phyloP scores from a whole-genome alignment of 2,113 vertebrate species.

The Leptobrachium leishanense region DNA sequence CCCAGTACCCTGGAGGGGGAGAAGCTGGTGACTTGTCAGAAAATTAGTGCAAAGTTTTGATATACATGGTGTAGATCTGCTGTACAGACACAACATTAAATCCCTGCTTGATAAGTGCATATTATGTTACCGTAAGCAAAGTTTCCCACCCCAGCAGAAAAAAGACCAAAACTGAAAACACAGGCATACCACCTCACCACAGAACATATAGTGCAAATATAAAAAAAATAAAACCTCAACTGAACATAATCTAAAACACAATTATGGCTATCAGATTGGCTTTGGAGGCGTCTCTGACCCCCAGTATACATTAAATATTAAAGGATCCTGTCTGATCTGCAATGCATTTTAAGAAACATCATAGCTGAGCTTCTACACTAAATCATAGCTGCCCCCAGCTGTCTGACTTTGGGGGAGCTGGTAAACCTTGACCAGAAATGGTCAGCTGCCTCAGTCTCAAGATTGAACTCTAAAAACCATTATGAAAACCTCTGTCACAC shows the following conservation, averaged over 20 bases:
- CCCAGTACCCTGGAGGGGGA: not conserved
- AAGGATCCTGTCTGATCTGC: too few relatives aligned
- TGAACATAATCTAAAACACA: not conserved
- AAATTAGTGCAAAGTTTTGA: slow-evolving; percentile 32
- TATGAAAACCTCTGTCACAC: too few relatives aligned
- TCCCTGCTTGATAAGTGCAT: too few relatives aligned
- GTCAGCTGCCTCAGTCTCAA: too few relatives aligned
- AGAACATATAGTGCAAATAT: slow-evolving; percentile 39
- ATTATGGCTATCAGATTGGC: not conserved
- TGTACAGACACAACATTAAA: not conserved
- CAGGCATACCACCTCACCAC: not conserved
- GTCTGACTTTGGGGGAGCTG: too few relatives aligned
- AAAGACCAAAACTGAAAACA: not conserved
- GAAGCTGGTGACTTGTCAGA: slow-evolving; percentile 6
- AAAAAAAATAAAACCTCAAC: slow-evolving; percentile 2
- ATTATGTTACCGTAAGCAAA: not conserved
- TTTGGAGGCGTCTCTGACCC: too few relatives aligned
- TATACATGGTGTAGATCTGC: not conserved
- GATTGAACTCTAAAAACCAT: too few relatives aligned
- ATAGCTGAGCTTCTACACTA: too few relatives aligned
- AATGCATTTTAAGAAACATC: too few relatives aligned
- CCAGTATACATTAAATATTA: too few relatives aligned
- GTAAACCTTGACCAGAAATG: too few relatives aligned
- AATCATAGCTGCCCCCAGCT: too few relatives aligned
- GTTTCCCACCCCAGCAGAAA: not conserved